phyloP scores from a whole-genome alignment of 92 coral and sea anemone genomes.

The Phenganax marumi region DNA sequence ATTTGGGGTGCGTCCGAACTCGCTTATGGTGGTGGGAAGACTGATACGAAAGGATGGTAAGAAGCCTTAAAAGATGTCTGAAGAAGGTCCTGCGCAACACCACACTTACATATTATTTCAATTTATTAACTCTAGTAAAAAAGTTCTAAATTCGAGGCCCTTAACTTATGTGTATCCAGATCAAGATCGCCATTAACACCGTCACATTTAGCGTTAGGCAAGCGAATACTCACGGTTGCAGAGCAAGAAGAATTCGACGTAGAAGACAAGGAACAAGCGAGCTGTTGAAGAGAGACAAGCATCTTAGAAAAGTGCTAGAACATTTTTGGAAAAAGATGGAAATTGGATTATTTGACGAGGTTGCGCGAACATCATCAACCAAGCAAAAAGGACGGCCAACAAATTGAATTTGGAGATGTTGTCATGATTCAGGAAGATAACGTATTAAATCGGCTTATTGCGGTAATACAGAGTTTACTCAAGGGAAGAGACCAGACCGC shows the following conservation, averaged over 20 bases:
- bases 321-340: conserved; percentile 47
- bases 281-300: conserved; percentile 13
- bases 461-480: conserved; percentile 31
- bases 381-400: conserved; percentile 32
- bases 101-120: conserved; percentile 31
- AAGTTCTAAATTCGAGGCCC: conserved; percentile 42
- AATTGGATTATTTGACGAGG: conserved; percentile 34
- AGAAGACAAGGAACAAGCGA: conserved; percentile 7
- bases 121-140: conserved; percentile 42
- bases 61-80: conserved; percentile 43
- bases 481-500: conserved; percentile 37
- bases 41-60: conserved; percentile 49
- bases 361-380: conserved; percentile 46
- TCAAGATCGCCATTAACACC: conserved; percentile 31
- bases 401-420: conserved; percentile 34
- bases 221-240: conserved; percentile 13
- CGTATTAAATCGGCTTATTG: conserved; percentile 38
- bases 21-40: too few species aligned
- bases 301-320: not conserved
- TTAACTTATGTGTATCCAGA: conserved; percentile 45
- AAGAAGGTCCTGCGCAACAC: conserved; percentile 43
- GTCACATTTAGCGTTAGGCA: conserved; percentile 30
- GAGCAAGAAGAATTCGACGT: not conserved
- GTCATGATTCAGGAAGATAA: conserved; percentile 40
- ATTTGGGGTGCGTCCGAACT: too few species aligned